Evolutionary conservation across 2,797 vertebrate species (phyloP).

Genomic region (Fundulus diaphanus): DNA sequence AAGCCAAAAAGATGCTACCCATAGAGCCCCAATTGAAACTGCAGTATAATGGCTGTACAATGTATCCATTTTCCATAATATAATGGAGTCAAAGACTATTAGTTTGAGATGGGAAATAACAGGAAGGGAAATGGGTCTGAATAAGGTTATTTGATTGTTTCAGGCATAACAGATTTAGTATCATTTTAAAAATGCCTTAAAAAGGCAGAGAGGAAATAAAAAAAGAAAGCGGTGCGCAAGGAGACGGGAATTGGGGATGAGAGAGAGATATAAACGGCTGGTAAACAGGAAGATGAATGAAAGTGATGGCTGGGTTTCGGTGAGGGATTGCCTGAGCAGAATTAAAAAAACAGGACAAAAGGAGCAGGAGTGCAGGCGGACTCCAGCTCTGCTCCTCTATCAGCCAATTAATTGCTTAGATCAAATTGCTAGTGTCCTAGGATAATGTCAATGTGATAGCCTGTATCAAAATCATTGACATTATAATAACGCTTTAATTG

Average conservation of each 20-base stretch:
- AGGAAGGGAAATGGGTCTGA: slow-evolving; percentile 22
- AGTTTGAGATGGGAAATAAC: not conserved
- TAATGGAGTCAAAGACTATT: slow-evolving; percentile 1
- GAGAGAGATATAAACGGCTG: too few species aligned
- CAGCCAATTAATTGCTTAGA: slow-evolving; percentile 57
- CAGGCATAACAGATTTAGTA: slow-evolving; percentile 3
- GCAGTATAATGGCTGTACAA: too few species aligned
- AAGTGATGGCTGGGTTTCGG: not conserved
- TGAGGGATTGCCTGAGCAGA: not conserved
- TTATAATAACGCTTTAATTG: slow-evolving; percentile 72
- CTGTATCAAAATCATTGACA: slow-evolving; percentile 56
- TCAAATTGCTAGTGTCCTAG: slow-evolving; percentile 58
- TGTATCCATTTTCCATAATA: not conserved
- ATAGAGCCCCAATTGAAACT: not conserved
- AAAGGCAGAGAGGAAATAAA: not conserved
- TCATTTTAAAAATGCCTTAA: not conserved
- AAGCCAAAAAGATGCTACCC: not conserved
- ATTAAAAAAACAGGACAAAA: not conserved
- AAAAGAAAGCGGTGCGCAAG: not conserved
- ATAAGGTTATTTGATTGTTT: not conserved
- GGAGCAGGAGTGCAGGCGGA: slow-evolving; percentile 25
- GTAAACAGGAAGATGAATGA: slow-evolving; percentile 3
- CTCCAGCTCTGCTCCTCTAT: slow-evolving; percentile 34
- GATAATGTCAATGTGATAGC: slow-evolving; percentile 38
- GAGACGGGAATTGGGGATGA: not conserved